These are phyloP conservation scores for Crotalus tigris DNA, from an alignment of 2,113 vertebrate genomes.

Conservation along the genomic window DNA sequence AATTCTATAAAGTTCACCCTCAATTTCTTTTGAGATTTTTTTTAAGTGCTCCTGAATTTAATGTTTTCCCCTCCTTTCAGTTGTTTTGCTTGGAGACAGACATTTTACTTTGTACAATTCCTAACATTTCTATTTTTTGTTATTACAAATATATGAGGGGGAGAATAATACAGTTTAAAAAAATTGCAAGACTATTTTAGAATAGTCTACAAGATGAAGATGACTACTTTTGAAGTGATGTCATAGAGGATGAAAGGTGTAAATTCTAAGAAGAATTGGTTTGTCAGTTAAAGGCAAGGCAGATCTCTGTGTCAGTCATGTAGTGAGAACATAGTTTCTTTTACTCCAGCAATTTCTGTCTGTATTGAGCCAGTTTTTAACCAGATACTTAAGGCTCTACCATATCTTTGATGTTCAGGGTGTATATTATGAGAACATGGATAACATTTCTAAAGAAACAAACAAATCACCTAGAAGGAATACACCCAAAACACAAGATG, in stretches of 20 bases:
- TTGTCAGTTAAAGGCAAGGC: background rate
- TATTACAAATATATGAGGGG: background rate
- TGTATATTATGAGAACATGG: background rate
- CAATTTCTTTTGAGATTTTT: background rate
- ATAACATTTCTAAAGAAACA: background rate
- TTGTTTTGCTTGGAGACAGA: background rate
- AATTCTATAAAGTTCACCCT: background rate
- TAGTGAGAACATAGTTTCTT: accelerated
- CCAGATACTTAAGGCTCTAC: background rate
- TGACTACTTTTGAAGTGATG: background rate
- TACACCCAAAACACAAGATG: background rate
- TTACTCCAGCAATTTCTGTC: background rate
- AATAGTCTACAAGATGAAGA: background rate
- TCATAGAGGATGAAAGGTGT: background rate
- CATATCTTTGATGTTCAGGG: background rate
- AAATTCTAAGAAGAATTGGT: slow-evolving; percentile 1
- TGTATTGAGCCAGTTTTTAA: background rate
- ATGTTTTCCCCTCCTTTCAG: accelerated
- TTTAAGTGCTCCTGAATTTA: background rate
- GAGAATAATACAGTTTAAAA: background rate
- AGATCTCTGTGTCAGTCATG: background rate
- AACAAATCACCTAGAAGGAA: background rate
- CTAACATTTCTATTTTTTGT: background rate
- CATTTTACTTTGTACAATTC: background rate
- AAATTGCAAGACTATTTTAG: background rate